phyloP scores from a whole-genome alignment of 1,140 invertebrate species.

The Drosophila carrolli region DNA sequence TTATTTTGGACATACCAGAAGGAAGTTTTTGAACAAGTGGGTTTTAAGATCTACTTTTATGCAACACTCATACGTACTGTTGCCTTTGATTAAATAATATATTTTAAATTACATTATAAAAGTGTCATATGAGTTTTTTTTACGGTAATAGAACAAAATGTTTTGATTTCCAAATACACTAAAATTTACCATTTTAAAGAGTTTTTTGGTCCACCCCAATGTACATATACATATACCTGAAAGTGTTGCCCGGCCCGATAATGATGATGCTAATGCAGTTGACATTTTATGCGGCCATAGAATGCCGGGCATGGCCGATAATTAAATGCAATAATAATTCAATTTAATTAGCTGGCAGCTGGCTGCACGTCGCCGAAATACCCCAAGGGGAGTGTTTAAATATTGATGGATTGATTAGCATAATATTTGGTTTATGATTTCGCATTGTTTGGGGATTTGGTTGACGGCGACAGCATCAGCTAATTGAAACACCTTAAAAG shows the following conservation, averaged over 20 bases:
- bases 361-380: slow-evolving; percentile 9
- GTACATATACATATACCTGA: slow-evolving; percentile 13
- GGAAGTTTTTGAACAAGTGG: too few relatives aligned
- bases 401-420: slow-evolving; percentile 68
- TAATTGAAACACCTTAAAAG: slow-evolving; percentile 35
- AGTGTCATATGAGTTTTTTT: too few relatives aligned
- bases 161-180: too few relatives aligned
- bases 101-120: too few relatives aligned
- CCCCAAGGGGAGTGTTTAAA: slow-evolving; percentile 46
- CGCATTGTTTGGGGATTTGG: slow-evolving; percentile 40
- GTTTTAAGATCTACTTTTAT: too few relatives aligned
- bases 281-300: slow-evolving; percentile 71
- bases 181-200: too few relatives aligned
- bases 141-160: too few relatives aligned
- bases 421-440: slow-evolving; percentile 61
- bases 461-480: slow-evolving; percentile 3
- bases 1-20: too few relatives aligned
- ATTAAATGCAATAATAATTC: slow-evolving; percentile 76
- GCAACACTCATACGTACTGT: too few relatives aligned
- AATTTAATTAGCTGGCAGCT: slow-evolving; percentile 76
- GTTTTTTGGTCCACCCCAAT: too few relatives aligned
- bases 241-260: slow-evolving; percentile 60
- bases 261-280: slow-evolving; percentile 78
- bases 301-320: slow-evolving; percentile 50
- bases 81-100: too few relatives aligned